These are phyloP conservation scores for Pitta sordida DNA, from an alignment of 2,113 vertebrate genomes.

Conservation along the genomic window DNA sequence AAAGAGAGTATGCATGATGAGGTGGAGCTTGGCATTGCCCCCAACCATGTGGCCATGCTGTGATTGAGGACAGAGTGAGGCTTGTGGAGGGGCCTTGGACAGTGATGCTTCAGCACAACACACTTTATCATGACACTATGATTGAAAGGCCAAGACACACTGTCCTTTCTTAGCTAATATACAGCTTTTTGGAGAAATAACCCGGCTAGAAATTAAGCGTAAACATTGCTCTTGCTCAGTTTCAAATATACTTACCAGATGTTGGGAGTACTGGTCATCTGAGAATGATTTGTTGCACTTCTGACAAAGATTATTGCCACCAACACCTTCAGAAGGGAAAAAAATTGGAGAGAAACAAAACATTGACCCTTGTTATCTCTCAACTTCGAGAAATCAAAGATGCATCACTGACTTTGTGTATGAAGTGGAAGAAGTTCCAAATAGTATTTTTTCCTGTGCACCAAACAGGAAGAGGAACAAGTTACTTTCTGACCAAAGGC, in stretches of 20 bases:
- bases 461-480: not conserved
- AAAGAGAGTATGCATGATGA: not conserved
- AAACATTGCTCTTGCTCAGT: not conserved
- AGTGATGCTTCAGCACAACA: not conserved
- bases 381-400: not conserved
- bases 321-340: not conserved
- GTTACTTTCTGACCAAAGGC: not conserved
- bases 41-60: not conserved
- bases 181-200: not conserved
- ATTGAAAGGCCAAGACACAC: not conserved
- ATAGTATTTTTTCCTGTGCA: not conserved
- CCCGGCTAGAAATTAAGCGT: not conserved
- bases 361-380: not conserved
- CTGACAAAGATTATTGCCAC: not conserved
- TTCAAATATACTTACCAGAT: conserved; percentile 24
- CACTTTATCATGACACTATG: not conserved
- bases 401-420: not conserved
- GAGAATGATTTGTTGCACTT: not conserved
- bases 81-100: not conserved
- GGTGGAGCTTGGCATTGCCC: not conserved
- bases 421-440: not conserved
- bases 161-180: not conserved
- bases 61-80: not conserved
- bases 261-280: not conserved
- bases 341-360: not conserved